A percentile compares a stretch with the other conserved stretches of the same genome.
These are phyloP conservation scores for Ammospiza nelsoni DNA, from an alignment of 2,113 vertebrate genomes.

Conservation along the genomic window DNA sequence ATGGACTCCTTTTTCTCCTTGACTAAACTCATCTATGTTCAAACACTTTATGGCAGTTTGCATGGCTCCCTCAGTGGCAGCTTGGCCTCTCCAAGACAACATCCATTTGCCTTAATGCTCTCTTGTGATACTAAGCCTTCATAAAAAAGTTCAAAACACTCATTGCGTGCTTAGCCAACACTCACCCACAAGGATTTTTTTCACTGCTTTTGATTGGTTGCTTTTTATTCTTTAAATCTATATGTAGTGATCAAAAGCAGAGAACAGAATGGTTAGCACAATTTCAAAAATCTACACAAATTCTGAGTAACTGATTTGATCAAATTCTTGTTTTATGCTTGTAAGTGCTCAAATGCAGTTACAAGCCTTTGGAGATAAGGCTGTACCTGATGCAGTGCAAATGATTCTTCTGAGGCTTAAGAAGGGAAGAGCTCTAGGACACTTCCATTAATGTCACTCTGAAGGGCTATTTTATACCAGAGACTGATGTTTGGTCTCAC, in stretches of 20 bases:
- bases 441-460: background rate
- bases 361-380: background rate
- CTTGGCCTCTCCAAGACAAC: background rate
- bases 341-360: background rate
- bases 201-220: background rate
- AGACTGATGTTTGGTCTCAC: background rate
- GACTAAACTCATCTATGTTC: background rate
- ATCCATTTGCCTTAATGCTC: background rate
- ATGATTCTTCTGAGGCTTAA: background rate
- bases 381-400: background rate
- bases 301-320: background rate
- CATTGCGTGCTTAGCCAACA: background rate
- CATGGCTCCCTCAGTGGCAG: background rate
- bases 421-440: background rate
- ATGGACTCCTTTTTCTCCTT: background rate
- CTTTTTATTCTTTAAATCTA: background rate
- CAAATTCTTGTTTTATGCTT: background rate
- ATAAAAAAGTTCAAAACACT: background rate
- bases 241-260: background rate
- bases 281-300: background rate
- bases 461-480: background rate
- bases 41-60: background rate
- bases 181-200: background rate
- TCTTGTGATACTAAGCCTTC: background rate
- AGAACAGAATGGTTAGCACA: background rate